Base-by-base conservation (phyloP, 2,113 vertebrate genomes). In the Piliocolobus tephrosceles region DNA sequence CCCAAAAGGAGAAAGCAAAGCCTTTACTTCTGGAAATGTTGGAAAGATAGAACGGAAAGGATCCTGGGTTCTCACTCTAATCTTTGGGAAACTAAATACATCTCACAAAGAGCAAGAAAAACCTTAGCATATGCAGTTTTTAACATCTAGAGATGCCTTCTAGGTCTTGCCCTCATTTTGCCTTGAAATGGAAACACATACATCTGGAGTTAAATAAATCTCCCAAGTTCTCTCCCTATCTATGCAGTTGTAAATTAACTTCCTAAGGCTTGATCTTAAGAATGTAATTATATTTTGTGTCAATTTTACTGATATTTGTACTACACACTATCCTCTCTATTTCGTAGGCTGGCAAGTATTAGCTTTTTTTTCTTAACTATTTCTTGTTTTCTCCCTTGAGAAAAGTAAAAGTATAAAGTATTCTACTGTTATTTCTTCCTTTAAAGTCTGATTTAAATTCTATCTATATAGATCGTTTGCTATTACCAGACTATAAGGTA, bases 231-330 rank as follows among this genome's bases (percentile, higher is more conserved):
- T 94, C 18, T 55, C 58, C 70, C 32, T 68, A 12, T 50, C 55
- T 70, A 35, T 40, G 11, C 52, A 64, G 38, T 20, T 84, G 12
- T 58, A 95, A 98, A 88, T 96, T 89, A 96, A 88, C 40, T 90
- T 86, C 3, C 7, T 17, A 89, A 91, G 52, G 6, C 10, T 91
- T 64, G 10, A 23, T 89, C 40, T 89, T 95, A 79, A 93, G 81
- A 88, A 84, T 66, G 88, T 85, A 86, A 73, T 73, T 58, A 93
- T 76, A 52, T 93, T 95, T 92, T 61, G 9, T 52, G 30, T 3
- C 18, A 83, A 72, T 82, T 86, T 70, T 95, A 86, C 14, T 17
- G 66, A 70, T 2, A 80, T 61, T 47, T 88, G 14, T 94, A 73
- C 9, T 70, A 55, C n/a, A 86, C 2, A 64, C 38, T 87, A 64